Percentiles rank a stretch among this genome's conserved stretches.
Conservation (phyloP, 2,797 vertebrate species). For the Sternarchorhynchus goeldii region DNA sequence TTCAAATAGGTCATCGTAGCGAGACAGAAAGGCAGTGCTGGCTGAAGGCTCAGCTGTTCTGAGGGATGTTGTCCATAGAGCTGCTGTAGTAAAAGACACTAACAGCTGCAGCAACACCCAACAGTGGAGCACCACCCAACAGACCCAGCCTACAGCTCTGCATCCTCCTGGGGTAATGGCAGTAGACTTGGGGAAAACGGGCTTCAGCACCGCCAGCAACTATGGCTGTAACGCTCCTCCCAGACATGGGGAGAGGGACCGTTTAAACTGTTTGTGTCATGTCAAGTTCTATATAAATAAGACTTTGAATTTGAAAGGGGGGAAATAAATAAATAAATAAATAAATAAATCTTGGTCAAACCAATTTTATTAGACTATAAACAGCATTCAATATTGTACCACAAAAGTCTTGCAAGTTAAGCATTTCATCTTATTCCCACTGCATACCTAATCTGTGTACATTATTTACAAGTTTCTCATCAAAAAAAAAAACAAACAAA, state of each 20-base stretch:
- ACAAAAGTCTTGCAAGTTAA: slow-evolving; percentile 68
- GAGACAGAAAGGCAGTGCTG: neutral
- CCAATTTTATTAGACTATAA: slow-evolving; percentile 80
- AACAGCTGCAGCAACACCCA: neutral
- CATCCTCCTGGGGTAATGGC: no score
- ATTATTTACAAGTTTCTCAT: slow-evolving; percentile 80
- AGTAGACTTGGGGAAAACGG: no score
- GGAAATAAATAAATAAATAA: no score
- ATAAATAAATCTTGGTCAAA: slow-evolving; percentile 68
- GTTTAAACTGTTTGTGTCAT: no score
- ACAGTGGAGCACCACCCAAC: neutral
- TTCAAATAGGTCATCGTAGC: no score
- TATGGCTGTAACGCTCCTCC: no score
- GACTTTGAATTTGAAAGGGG: no score
- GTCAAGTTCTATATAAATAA: no score
- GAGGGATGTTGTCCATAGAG: neutral
- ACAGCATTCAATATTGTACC: slow-evolving; percentile 75
- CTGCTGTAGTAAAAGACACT: neutral
- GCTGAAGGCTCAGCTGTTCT: slow-evolving; percentile 8
- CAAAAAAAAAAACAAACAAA: slow-evolving; percentile 64
- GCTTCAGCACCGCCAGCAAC: no score
- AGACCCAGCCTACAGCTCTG: slow-evolving; percentile 4
- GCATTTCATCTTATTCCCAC: slow-evolving; percentile 70
- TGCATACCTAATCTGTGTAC: slow-evolving; percentile 75
- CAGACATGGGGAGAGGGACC: no score